Evolutionary conservation across 2,888 invertebrate species (phyloP).

Genomic region (Saturnia japonica): DNA sequence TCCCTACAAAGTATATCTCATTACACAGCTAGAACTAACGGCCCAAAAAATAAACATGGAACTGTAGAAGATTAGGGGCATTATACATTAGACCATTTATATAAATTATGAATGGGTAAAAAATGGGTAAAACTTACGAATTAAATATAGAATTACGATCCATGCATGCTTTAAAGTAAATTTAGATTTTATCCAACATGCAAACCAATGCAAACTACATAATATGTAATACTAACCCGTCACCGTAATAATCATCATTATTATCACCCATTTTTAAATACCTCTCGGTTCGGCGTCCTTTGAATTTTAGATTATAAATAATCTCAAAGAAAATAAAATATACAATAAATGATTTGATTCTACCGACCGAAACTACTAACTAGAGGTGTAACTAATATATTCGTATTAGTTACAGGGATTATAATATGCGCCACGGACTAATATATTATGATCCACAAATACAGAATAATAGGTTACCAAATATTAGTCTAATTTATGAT

Average conservation of each 20-base stretch:
- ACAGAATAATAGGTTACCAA: no score
- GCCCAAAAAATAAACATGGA: not conserved
- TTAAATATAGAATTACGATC: constrained; percentile 6
- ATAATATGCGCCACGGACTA: no score
- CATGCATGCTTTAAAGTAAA: not conserved
- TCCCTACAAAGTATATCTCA: no score
- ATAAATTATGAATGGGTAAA: no score
- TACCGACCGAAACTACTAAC: no score
- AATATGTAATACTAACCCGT: constrained; percentile 71
- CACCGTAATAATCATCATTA: constrained; percentile 74
- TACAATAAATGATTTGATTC: not conserved
- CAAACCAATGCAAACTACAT: constrained; percentile 3
- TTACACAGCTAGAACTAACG: not conserved
- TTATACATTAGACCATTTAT: not conserved
- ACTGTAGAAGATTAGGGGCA: not conserved
- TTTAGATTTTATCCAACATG: constrained; percentile 13
- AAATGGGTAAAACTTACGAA: not conserved
- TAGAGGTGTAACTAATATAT: no score
- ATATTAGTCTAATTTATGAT: no score
- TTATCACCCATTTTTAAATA: constrained; percentile 65
- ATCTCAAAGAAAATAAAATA: not conserved
- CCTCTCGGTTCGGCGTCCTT: not conserved
- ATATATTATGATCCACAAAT: no score
- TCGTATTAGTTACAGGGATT: no score
- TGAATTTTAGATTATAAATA: not conserved